A percentile compares a stretch with the other conserved stretches of the same genome.
Evolutionary conservation across 2,797 vertebrate genomes (phyloP).

Genomic region (Sitta carolinensis): DNA sequence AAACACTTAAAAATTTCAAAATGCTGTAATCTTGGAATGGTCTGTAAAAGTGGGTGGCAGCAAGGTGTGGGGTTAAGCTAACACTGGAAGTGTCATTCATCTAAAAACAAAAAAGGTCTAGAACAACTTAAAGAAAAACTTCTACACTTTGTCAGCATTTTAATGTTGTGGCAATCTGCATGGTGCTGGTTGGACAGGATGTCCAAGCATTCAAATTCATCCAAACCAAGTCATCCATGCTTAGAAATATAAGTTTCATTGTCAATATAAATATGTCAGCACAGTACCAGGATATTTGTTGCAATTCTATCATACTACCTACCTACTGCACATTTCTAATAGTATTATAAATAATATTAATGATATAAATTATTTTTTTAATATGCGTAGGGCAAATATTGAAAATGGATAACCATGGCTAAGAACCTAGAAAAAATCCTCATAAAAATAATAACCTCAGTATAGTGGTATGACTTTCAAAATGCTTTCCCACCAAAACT

Average conservation of each 20-base stretch:
- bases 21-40: neutral
- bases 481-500: neutral
- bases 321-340: neutral
- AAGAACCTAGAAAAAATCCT: neutral
- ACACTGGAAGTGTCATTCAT: neutral
- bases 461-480: neutral
- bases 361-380: neutral
- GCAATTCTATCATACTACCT: neutral
- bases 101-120: neutral
- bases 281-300: neutral
- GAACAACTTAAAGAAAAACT: neutral
- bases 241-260: neutral
- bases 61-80: neutral
- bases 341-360: neutral
- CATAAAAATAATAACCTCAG: neutral
- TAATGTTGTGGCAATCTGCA: rapidly evolving
- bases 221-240: neutral
- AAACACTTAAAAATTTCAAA: neutral
- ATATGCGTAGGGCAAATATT: neutral
- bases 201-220: rapidly evolving
- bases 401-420: neutral
- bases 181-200: neutral
- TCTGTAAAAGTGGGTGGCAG: neutral
- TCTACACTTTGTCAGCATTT: neutral
- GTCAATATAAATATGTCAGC: neutral